A percentile compares a stretch with the other conserved stretches of the same genome.
phyloP scores from a whole-genome alignment of 2,113 vertebrate species.

The Scatophagus argus region DNA sequence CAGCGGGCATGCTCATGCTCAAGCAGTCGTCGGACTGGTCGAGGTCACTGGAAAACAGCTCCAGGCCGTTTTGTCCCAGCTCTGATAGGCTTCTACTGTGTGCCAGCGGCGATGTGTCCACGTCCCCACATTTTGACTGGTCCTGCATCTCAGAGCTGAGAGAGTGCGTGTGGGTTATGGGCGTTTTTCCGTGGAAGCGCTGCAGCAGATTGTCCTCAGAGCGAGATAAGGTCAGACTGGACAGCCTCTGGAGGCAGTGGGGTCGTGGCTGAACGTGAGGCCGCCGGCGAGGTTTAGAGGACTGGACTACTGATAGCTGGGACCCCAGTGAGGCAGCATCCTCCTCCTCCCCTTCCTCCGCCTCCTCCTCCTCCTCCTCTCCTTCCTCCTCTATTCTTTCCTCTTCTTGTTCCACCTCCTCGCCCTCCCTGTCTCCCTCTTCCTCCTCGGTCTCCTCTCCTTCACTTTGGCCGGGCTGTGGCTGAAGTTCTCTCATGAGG shows the following conservation, averaged over 20 bases:
- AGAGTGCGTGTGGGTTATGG: background rate
- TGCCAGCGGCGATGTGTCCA: constrained; percentile 12
- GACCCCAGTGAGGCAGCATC: constrained; percentile 64
- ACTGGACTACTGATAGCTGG: constrained; percentile 70
- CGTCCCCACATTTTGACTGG: background rate
- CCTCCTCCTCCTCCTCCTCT: constrained; percentile 58
- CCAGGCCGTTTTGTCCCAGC: constrained; percentile 67
- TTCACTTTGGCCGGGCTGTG: constrained; percentile 56
- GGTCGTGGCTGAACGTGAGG: constrained; percentile 83
- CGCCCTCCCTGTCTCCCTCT: constrained; percentile 26
- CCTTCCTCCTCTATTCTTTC: constrained; percentile 60
- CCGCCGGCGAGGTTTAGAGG: constrained; percentile 85
- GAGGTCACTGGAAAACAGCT: constrained; percentile 31
- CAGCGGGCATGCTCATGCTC: constrained; percentile 52
- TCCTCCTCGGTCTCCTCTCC: constrained; percentile 75
- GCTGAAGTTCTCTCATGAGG: constrained; percentile 75
- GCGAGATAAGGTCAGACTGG: constrained; percentile 81
- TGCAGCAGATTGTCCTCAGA: constrained; percentile 94
- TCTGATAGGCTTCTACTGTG: constrained; percentile 89
- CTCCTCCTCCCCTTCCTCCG: constrained; percentile 53
- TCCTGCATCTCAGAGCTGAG: background rate
- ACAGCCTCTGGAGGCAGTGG: constrained; percentile 71
- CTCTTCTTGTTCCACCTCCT: constrained; percentile 64
- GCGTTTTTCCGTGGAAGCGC: constrained; percentile 58
- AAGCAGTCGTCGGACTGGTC: constrained; percentile 43